phyloP scores from a whole-genome alignment of 64 coral and sea anemone species.

The Dendrophyllia cribrosa region DNA sequence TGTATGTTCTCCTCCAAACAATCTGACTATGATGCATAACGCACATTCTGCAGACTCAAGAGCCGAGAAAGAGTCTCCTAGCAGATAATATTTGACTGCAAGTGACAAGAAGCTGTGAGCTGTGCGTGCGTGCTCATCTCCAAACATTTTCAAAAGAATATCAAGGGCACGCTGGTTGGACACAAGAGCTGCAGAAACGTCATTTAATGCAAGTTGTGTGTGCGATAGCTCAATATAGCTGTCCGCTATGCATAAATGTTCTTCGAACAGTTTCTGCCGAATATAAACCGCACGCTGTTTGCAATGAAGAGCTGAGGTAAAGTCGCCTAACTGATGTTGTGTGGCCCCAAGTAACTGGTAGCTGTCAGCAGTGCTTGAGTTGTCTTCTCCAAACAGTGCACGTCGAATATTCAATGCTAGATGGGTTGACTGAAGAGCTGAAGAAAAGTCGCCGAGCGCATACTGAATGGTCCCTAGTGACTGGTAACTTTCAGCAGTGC shows the following conservation, averaged over 20 bases:
- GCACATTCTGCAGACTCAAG: neutral
- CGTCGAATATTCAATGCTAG: neutral
- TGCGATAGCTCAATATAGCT: neutral
- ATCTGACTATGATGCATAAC: too few species aligned
- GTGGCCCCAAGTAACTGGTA: neutral
- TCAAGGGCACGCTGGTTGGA: neutral
- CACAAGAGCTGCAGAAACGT: neutral
- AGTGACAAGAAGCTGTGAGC: too few species aligned
- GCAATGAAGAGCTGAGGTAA: neutral
- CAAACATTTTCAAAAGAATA: too few species aligned
- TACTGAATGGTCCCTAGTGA: neutral
- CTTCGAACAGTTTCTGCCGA: neutral
- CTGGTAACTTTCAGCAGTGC: too few species aligned
- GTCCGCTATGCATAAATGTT: neutral
- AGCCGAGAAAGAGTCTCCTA: too few species aligned
- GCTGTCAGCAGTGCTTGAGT: neutral
- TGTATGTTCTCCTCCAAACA: too few species aligned
- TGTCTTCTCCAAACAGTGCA: neutral
- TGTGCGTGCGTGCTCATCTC: too few species aligned
- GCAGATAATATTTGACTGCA: too few species aligned
- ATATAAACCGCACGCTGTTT: neutral
- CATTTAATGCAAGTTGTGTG: neutral
- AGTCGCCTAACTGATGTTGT: neutral
- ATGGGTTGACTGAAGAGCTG: neutral
- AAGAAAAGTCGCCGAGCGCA: neutral